Conservation (phyloP, 2,113 vertebrate species). For the Zapornia atra region DNA sequence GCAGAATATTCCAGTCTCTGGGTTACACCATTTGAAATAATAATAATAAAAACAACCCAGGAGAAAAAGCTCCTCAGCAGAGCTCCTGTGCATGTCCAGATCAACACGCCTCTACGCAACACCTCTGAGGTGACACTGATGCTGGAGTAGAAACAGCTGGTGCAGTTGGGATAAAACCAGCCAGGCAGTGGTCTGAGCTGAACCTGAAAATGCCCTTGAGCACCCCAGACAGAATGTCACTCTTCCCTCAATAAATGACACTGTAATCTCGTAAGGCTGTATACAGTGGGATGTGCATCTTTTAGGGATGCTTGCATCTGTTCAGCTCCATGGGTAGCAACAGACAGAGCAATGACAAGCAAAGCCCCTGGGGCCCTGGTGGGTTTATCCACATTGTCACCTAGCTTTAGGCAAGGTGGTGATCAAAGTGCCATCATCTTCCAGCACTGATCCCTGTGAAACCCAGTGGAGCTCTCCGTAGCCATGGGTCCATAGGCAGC, state of each 20-base stretch:
- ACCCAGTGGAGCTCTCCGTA: background rate
- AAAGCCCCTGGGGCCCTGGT: background rate
- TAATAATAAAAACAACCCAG: background rate
- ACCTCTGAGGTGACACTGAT: background rate
- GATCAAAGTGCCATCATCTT: background rate
- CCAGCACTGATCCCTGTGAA: background rate
- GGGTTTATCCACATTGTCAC: background rate
- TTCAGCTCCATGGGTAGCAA: background rate
- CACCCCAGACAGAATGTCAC: background rate
- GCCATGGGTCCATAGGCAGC: background rate
- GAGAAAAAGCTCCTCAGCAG: background rate
- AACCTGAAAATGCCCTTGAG: background rate
- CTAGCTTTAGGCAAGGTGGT: background rate
- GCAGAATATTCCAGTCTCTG: background rate
- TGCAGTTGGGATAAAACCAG: background rate
- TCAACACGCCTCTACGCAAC: accelerated
- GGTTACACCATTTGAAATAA: background rate
- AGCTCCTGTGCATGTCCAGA: background rate
- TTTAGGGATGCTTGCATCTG: background rate
- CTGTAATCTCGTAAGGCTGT: background rate
- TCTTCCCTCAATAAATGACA: background rate
- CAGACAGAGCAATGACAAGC: background rate
- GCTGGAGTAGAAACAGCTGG: background rate
- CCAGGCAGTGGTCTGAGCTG: background rate
- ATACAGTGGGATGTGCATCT: background rate